Evolutionary conservation across 2,888 invertebrate genomes (phyloP), one percentile per base, ranked within the genome.

Genomic region (Pterostichus niger): DNA sequence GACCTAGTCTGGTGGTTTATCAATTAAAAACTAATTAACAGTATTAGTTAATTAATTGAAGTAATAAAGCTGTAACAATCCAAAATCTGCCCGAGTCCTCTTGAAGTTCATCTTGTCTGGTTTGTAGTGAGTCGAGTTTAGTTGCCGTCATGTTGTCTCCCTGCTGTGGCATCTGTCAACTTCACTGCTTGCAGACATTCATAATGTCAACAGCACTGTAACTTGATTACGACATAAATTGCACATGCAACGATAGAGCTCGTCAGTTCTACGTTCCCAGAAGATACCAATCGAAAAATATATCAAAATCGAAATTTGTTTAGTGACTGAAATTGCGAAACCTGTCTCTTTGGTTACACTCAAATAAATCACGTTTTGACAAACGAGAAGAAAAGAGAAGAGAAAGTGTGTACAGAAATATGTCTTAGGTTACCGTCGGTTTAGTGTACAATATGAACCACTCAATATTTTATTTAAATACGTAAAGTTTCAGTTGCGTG

Each of bases 91-190:
- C 24, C 24, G 3, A 24, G 24, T 24, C 24, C 24, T 24, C 24
- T 24, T 24, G 24, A 24, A 24, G 24, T 24, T 24, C 24, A 24
- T 24, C 24, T 24, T 24, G 24, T 24, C 24, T 24, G 24, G 24
- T 24, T 24, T 24, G 24, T 24, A 24, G 24, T 24, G 24, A 24
- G 24, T 24, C 3, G 24, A 24, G 54, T 56, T 56, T 13, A 13
- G 54, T 13, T 17, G 54, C 17, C 17, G 54, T 56, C 17, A 15
- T 15, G 68, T 10, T 68, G 40, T 68, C 44, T 13, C 15, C 15
- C 33, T 68, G 68, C 46, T 52, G 52, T 75, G 52, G 24, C 75
- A 75, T 49, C 75, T 75, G 75, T 17, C 75, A 75, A n/a, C 52
- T 46, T 49, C 75, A 49, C 40, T 75, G 40, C 40, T 52, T 33